phyloP scores from a whole-genome alignment of 1,140 invertebrate genomes.

The Colletes latitarsis region DNA sequence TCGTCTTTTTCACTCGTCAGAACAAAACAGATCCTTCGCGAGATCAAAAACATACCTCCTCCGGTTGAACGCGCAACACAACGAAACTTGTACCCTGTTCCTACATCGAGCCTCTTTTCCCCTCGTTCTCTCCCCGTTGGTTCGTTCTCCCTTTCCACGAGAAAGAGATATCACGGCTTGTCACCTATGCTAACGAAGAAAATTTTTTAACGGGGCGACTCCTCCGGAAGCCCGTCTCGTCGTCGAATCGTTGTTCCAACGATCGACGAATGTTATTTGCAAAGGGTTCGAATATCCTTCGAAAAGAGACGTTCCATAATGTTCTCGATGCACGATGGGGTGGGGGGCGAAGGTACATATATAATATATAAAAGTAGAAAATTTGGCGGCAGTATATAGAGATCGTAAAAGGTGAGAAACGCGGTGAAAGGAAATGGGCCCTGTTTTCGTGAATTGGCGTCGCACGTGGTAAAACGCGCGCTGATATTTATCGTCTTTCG shows the following conservation, averaged over 20 bases:
- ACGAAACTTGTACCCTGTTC: conserved; percentile 56
- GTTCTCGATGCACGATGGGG: conserved; percentile 63
- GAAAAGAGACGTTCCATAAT: not conserved
- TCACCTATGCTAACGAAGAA: conserved; percentile 15
- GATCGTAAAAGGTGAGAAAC: conserved; percentile 59
- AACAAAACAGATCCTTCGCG: conserved; percentile 32
- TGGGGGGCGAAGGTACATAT: conserved; percentile 52
- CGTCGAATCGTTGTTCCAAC: not conserved
- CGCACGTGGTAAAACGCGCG: not conserved
- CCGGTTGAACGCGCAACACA: conserved; percentile 20
- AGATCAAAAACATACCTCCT: conserved; percentile 11
- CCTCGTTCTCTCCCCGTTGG: too few relatives aligned
- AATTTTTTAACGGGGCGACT: conserved; percentile 12
- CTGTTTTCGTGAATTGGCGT: conserved; percentile 37
- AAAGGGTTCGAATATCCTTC: not conserved
- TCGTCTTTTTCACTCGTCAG: not conserved
- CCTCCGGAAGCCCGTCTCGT: conserved; percentile 5
- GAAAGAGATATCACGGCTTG: conserved; percentile 4
- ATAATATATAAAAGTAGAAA: conserved; percentile 80
- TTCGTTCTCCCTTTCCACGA: not conserved
- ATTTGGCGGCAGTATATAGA: conserved; percentile 71
- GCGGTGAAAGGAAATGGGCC: conserved; percentile 59
- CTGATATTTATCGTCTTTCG: not conserved
- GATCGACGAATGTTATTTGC: not conserved
- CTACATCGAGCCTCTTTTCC: conserved; percentile 50